Base-by-base conservation (phyloP, 1,140 invertebrate species). In the Drosophila grimshawi region DNA sequence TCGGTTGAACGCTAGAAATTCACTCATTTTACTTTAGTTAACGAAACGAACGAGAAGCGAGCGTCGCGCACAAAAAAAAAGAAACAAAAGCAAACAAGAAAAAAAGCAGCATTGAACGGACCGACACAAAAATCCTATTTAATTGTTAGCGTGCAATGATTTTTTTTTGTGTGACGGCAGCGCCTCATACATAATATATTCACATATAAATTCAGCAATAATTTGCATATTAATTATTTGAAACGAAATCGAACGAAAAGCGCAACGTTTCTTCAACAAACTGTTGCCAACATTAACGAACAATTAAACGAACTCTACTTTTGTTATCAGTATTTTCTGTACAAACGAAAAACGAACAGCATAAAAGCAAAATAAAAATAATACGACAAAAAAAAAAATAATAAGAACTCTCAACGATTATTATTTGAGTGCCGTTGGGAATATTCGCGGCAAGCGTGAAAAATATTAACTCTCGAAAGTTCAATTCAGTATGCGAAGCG, bases 11-110 rank as follows among this genome's bases (percentile, higher is more conserved):
- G 68, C 61, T 66, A 88, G 79, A 76, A 69, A 66, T 66, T 68
- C 61, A 67, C 78, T 86, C 83, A 86, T 77, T 86, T 83, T 78
- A 86, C 65, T 86, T 86, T 86, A 86, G 83, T 86, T 74, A 89
- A 86, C 83, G 83, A 88, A 86, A 83, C 83, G 83, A 86, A 86
- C 83, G 85, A 86, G 85, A 65, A 49, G 71, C 49, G 80, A 83
- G 80, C 76, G 79, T 41, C 83, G 83, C 83, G 83, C 80, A 56
- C 76, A 45, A 62, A 76, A 73, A 65, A 73, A 66, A 67, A 77
- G 19, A 19, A 19, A 19, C 19, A 19, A 19, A 19, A 19, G 19
- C 19, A 19, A 19, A 19, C 19, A 19, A 19, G 19, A 19, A 19
- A 19, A 19, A 19, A 19, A 19, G 19, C 19, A 19, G 62, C 63